Conservation (phyloP, 2,113 vertebrate genomes). For the Perccottus glenii region DNA sequence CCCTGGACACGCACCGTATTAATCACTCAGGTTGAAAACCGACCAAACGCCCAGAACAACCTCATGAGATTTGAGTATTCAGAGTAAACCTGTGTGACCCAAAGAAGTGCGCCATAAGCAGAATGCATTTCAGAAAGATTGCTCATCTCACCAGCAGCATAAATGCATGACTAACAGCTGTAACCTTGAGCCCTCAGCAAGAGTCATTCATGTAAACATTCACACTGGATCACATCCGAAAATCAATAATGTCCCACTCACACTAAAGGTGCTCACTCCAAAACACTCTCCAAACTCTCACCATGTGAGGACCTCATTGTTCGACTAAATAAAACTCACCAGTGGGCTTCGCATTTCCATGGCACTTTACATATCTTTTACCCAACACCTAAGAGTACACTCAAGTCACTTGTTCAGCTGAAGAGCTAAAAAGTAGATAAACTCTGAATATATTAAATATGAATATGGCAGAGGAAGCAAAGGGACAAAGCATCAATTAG, state of each 20-base stretch:
- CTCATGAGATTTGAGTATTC: slow-evolving; percentile 34
- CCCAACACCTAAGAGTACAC: slow-evolving; percentile 5
- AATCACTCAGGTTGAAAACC: slow-evolving; percentile 35
- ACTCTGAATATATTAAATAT: not conserved
- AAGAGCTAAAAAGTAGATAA: not conserved
- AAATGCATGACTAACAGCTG: slow-evolving; percentile 38
- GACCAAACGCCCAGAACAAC: slow-evolving; percentile 22
- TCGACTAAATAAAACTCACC: slow-evolving; percentile 35
- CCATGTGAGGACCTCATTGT: not conserved
- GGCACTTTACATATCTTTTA: slow-evolving; percentile 6
- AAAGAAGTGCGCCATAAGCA: slow-evolving; percentile 25
- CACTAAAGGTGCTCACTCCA: slow-evolving; percentile 12
- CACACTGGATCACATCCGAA: slow-evolving; percentile 5
- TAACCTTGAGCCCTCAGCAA: slow-evolving; percentile 8
- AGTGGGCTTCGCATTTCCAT: not conserved
- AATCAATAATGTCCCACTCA: slow-evolving; percentile 46
- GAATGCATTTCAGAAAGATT: not conserved
- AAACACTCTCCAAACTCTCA: slow-evolving; percentile 27
- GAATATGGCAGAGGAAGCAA: not conserved
- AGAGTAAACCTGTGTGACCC: slow-evolving; percentile 14
- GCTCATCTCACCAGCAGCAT: slow-evolving; percentile 13
- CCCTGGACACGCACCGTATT: slow-evolving; percentile 1
- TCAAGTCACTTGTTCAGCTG: not conserved
- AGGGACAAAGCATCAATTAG: not conserved
- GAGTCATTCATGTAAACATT: slow-evolving; percentile 19